phyloP scores from a whole-genome alignment of 1,140 invertebrate genomes.

The Heliconius melpomene region DNA sequence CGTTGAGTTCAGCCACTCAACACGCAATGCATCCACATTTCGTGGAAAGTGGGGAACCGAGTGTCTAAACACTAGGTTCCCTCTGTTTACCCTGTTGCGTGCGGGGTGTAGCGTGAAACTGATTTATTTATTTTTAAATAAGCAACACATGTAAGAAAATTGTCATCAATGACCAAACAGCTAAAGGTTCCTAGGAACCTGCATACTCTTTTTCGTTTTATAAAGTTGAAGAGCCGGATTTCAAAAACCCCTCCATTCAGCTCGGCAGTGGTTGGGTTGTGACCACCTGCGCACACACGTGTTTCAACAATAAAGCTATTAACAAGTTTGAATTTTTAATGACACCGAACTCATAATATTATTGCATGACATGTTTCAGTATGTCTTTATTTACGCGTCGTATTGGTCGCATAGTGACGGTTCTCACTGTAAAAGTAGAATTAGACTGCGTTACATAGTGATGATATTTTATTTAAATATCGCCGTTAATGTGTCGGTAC shows the following conservation, averaged over 20 bases:
- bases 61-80: too few species aligned
- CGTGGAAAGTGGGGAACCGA: too few species aligned
- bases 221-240: neutral
- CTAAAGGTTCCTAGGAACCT: neutral
- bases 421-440: neutral
- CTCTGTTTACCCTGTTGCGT: too few species aligned
- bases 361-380: constrained; percentile 39
- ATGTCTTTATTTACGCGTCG: constrained; percentile 38
- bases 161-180: neutral
- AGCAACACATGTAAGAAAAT: too few species aligned
- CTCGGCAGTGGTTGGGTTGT: neutral
- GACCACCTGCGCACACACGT: constrained; percentile 47
- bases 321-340: constrained; percentile 45
- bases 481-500: neutral
- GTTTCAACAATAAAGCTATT: constrained; percentile 45
- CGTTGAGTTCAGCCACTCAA: too few species aligned
- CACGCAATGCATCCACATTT: too few species aligned
- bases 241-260: neutral
- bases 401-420: constrained; percentile 14
- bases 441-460: neutral
- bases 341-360: constrained; percentile 34
- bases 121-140: too few species aligned
- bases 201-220: neutral
- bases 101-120: too few species aligned
- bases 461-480: neutral